Percentiles rank a stretch among this genome's conserved stretches.
These are phyloP conservation scores for Drosophila subobscura DNA, from an alignment of 1,140 invertebrate species.

Conservation along the genomic window DNA sequence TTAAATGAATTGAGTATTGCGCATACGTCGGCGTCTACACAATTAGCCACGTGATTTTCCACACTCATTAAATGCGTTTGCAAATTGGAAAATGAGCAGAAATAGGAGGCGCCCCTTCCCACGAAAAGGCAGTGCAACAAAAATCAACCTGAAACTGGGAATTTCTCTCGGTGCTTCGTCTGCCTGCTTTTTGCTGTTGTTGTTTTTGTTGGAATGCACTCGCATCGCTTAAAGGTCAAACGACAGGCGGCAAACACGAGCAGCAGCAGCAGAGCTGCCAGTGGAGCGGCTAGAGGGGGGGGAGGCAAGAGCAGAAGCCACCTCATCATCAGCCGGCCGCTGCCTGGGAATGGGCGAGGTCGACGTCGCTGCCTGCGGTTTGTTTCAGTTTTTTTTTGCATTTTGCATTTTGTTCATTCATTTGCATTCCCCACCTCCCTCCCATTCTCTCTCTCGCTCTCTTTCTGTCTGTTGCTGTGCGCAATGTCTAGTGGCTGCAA, in stretches of 20 bases:
- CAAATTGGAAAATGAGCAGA: constrained; percentile 19
- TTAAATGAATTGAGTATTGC: constrained; percentile 26
- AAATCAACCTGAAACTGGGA: constrained; percentile 18
- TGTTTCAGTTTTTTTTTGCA: constrained; percentile 43
- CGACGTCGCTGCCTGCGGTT: constrained; percentile 64
- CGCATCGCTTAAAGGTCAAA: constrained; percentile 69
- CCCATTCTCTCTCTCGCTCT: not conserved
- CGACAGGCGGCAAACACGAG: constrained; percentile 35
- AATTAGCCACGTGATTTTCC: constrained; percentile 53
- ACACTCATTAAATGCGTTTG: constrained; percentile 57
- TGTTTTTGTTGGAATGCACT: constrained; percentile 47
- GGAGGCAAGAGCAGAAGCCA: constrained; percentile 1
- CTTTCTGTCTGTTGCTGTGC: constrained; percentile 45
- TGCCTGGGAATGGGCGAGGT: constrained; percentile 62
- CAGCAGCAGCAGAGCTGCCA: not conserved
- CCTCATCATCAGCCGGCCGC: constrained; percentile 50
- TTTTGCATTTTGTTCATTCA: constrained; percentile 71
- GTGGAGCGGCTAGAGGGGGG: too few relatives aligned
- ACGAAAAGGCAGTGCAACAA: not conserved
- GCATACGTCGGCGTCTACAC: constrained; percentile 42
- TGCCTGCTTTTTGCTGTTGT: not conserved
- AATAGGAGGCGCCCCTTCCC: not conserved
- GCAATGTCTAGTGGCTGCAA: constrained; percentile 34
- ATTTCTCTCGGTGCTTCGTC: constrained; percentile 16
- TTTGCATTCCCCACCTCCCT: constrained; percentile 57